A percentile compares a stretch with the other conserved stretches of the same genome.
These are phyloP conservation scores for Gobiocypris rarus DNA, from an alignment of 2,113 vertebrate species.

Conservation along the genomic window DNA sequence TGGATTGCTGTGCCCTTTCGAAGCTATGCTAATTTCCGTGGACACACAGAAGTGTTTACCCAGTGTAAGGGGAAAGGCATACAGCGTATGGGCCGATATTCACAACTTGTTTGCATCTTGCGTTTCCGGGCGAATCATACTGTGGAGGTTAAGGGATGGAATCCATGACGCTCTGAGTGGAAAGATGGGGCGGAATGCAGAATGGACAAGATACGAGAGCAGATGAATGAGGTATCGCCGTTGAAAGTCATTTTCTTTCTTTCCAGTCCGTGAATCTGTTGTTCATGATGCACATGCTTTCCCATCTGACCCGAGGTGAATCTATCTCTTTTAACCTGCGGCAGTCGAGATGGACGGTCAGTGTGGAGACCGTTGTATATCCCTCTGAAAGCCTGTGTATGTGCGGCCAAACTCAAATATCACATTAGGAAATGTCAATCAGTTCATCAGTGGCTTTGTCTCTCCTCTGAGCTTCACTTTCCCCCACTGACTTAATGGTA, in stretches of 20 bases:
- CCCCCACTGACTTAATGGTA: slow-evolving; percentile 58
- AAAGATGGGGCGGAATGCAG: not conserved
- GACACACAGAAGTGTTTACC: slow-evolving; percentile 62
- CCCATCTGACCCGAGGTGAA: not conserved
- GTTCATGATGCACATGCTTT: not conserved
- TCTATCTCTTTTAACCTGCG: slow-evolving; percentile 22
- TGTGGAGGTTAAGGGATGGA: slow-evolving; percentile 36
- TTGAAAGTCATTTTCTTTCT: slow-evolving; percentile 32
- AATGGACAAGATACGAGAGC: slow-evolving; percentile 1
- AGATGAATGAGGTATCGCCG: not conserved
- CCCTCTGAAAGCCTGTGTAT: slow-evolving; percentile 58
- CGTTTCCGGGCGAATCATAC: slow-evolving; percentile 30
- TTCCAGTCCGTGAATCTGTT: not conserved
- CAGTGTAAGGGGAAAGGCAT: slow-evolving; percentile 22
- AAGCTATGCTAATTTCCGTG: slow-evolving; percentile 57
- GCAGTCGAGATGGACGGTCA: slow-evolving; percentile 51
- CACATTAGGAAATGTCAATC: slow-evolving; percentile 71
- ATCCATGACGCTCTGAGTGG: slow-evolving; percentile 7
- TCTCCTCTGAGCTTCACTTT: slow-evolving; percentile 66
- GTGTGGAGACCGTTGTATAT: slow-evolving; percentile 50
- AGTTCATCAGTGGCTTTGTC: slow-evolving; percentile 67
- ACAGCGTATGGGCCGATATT: slow-evolving; percentile 20
- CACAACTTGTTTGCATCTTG: slow-evolving; percentile 30
- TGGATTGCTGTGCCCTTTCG: slow-evolving; percentile 70
- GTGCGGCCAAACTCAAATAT: slow-evolving; percentile 63